These are phyloP conservation scores for Eumeta japonica DNA, from an alignment of 1,140 invertebrate genomes.

Conservation along the genomic window DNA sequence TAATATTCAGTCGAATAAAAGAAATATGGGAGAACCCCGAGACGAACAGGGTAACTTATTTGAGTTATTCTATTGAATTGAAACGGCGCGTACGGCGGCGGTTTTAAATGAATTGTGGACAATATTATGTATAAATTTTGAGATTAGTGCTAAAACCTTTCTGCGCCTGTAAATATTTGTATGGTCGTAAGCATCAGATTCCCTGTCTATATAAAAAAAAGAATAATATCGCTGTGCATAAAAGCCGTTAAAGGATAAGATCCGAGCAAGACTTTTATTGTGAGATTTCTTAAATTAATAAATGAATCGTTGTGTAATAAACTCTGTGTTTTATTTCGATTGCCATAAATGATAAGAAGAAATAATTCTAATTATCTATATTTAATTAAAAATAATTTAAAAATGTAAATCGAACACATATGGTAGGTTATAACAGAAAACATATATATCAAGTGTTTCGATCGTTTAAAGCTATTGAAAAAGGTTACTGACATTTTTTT, in stretches of 20 bases:
- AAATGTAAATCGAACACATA: too few relatives aligned
- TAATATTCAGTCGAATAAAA: too few relatives aligned
- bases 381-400: too few relatives aligned
- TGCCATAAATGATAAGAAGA: too few relatives aligned
- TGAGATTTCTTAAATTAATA: constrained; percentile 49
- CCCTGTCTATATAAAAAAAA: constrained; percentile 24
- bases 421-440: too few relatives aligned
- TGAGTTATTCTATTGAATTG: constrained; percentile 14
- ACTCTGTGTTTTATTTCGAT: constrained; percentile 28
- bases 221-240: constrained; percentile 40
- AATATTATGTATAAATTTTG: too few relatives aligned
- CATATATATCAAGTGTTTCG: too few relatives aligned
- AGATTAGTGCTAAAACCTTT: too few relatives aligned
- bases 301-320: constrained; percentile 43
- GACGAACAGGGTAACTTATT: constrained; percentile 32
- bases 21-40: constrained; percentile 17
- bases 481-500: too few relatives aligned
- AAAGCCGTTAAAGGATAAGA: constrained; percentile 50
- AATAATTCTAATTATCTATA: too few relatives aligned
- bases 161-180: constrained; percentile 43
- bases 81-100: constrained; percentile 18
- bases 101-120: constrained; percentile 30
- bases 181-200: constrained; percentile 20
- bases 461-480: too few relatives aligned
- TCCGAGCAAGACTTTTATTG: constrained; percentile 47